Evolutionary conservation across 2,888 invertebrate species (phyloP).

Genomic region (Drosophila stalkeri): DNA sequence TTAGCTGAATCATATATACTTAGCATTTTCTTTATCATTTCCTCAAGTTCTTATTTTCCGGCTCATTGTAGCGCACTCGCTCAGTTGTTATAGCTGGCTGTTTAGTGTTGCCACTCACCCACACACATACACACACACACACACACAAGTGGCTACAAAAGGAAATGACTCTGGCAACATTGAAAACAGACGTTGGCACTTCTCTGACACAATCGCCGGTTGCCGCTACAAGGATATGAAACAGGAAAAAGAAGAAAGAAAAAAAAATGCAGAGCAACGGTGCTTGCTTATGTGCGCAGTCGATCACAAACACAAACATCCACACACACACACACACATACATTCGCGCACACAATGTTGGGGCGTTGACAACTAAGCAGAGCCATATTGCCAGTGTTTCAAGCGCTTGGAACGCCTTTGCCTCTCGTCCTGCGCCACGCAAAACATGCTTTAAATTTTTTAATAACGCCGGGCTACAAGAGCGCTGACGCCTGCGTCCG

Average conservation of each 20-base stretch:
- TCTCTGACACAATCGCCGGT: constrained; percentile 70
- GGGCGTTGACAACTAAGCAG: constrained; percentile 76
- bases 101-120: constrained; percentile 15
- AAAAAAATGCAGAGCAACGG: constrained; percentile 27
- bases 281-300: constrained; percentile 72
- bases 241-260: constrained; percentile 29
- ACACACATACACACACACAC: constrained; percentile 45
- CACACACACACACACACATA: constrained; percentile 35
- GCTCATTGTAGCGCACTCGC: constrained; percentile 30
- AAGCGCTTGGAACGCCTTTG: constrained; percentile 3
- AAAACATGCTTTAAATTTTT: constrained; percentile 84
- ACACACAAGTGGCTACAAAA: constrained; percentile 74
- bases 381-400: constrained; percentile 71
- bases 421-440: constrained; percentile 29
- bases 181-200: constrained; percentile 81
- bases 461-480: constrained; percentile 80
- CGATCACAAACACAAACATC: constrained; percentile 71
- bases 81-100: constrained; percentile 3
- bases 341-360: constrained; percentile 16
- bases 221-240: constrained; percentile 67
- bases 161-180: constrained; percentile 79
- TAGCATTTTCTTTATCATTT: too few species aligned
- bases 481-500: constrained; percentile 68
- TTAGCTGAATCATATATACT: background rate
- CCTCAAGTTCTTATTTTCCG: background rate